These are phyloP conservation scores for Nylanderia fulva DNA, from an alignment of 1,140 invertebrate genomes.

Conservation along the genomic window DNA sequence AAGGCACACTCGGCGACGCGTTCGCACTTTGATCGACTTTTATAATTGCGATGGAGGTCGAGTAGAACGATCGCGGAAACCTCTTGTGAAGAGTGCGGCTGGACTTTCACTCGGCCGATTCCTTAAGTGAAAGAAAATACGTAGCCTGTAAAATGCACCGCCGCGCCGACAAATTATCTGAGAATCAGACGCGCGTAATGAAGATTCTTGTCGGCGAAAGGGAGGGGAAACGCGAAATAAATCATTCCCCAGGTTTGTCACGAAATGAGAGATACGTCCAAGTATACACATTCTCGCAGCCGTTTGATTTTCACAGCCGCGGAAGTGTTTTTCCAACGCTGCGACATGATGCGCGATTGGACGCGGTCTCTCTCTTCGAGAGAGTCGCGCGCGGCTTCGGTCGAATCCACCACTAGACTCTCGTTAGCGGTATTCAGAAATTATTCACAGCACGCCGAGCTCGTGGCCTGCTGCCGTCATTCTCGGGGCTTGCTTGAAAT, in stretches of 20 bases:
- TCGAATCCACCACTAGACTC: slow-evolving; percentile 79
- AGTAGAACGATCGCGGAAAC: slow-evolving; percentile 28
- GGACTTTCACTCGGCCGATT: slow-evolving; percentile 48
- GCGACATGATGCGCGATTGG: slow-evolving; percentile 67
- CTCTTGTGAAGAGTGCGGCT: background rate
- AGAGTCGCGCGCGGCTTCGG: slow-evolving; percentile 65
- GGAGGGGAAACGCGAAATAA: slow-evolving; percentile 60
- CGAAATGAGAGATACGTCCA: slow-evolving; percentile 53
- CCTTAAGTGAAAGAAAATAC: slow-evolving; percentile 4
- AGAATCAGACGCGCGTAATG: slow-evolving; percentile 45
- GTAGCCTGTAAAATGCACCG: slow-evolving; percentile 14
- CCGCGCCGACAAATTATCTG: slow-evolving; percentile 39
- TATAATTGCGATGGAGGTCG: slow-evolving; percentile 28
- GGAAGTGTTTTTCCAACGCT: slow-evolving; percentile 47
- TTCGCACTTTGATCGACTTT: slow-evolving; percentile 39
- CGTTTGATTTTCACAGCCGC: slow-evolving; percentile 62
- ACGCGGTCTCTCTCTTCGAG: slow-evolving; percentile 65
- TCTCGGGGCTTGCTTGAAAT: slow-evolving; percentile 59
- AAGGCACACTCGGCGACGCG: slow-evolving; percentile 23
- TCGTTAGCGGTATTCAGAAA: slow-evolving; percentile 85
- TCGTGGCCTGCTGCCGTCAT: slow-evolving; percentile 68
- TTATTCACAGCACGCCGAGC: slow-evolving; percentile 82
- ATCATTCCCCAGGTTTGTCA: slow-evolving; percentile 50
- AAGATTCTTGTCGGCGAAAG: slow-evolving; percentile 52
- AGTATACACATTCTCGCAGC: slow-evolving; percentile 32